Evolutionary conservation across 2,797 vertebrate genomes (phyloP).

Genomic region (Propithecus perrieri): DNA sequence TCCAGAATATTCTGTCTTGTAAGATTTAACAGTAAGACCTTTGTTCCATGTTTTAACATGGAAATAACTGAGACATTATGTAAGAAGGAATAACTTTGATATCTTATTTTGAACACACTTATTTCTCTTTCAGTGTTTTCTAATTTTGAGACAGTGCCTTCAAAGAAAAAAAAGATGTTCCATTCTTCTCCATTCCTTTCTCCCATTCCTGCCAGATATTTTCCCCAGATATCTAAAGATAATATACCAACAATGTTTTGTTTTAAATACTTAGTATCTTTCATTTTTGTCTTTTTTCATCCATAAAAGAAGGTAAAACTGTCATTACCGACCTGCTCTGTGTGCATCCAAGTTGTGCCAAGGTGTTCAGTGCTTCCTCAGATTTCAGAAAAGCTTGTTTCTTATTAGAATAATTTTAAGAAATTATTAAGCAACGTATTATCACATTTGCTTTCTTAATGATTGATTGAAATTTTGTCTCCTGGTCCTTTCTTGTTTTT

Average conservation of each 20-base stretch:
- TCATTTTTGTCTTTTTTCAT: background rate
- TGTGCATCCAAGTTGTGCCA: background rate
- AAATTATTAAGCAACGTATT: background rate
- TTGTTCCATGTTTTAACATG: background rate
- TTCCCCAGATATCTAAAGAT: background rate
- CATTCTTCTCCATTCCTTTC: background rate
- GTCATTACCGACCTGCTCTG: background rate
- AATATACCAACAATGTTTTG: background rate
- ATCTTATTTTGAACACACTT: background rate
- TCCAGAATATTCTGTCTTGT: background rate
- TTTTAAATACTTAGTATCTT: background rate
- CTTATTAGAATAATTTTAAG: background rate
- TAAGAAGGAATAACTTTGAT: background rate
- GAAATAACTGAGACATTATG: background rate
- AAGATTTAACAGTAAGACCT: background rate
- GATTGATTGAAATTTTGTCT: background rate
- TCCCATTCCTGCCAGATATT: background rate
- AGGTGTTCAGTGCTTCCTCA: background rate
- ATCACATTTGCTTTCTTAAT: background rate
- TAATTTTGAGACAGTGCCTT: background rate
- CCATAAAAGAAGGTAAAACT: background rate
- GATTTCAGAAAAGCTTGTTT: background rate
- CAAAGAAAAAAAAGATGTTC: background rate
- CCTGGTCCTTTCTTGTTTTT: background rate
- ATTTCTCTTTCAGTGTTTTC: slow-evolving; percentile 1